Conservation (phyloP, 2,888 invertebrate species). For the Artemia sinica region DNA sequence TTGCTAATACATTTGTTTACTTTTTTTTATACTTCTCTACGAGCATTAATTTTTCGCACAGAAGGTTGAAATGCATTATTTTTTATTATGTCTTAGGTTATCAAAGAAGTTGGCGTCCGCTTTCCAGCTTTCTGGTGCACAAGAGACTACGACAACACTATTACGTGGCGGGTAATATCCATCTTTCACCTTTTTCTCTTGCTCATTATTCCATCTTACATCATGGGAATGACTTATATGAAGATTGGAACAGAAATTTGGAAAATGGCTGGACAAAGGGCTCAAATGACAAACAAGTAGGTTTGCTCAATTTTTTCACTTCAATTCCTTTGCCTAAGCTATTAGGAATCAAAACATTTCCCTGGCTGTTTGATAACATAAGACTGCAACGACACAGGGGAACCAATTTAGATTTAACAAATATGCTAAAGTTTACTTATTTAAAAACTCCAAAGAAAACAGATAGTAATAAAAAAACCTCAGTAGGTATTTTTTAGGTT, state of each 20-base stretch:
- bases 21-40: too few relatives aligned
- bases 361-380: constrained; percentile 27
- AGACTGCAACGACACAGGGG: too few relatives aligned
- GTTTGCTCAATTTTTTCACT: background rate
- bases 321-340: background rate
- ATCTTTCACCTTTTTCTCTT: constrained; percentile 45
- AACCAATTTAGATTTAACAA: too few relatives aligned
- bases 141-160: constrained; percentile 36
- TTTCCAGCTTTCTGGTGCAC: constrained; percentile 41
- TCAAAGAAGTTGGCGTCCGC: constrained; percentile 31
- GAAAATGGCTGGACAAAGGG: constrained; percentile 42
- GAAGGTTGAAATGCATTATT: background rate
- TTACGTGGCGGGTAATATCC: constrained; percentile 40
- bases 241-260: constrained; percentile 47
- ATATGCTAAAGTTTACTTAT: too few relatives aligned
- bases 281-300: constrained; percentile 38
- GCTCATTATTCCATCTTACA: constrained; percentile 42
- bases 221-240: constrained; percentile 47
- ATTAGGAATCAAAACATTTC: background rate
- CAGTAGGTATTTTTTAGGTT: too few relatives aligned
- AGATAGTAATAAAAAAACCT: too few relatives aligned
- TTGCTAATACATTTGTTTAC: too few relatives aligned
- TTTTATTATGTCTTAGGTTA: constrained; percentile 28
- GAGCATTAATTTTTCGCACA: too few relatives aligned
- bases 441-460: too few relatives aligned